Percentiles rank a stretch among this genome's conserved stretches.
phyloP scores from a whole-genome alignment of 2,113 vertebrate species.

The Menura novaehollandiae region DNA sequence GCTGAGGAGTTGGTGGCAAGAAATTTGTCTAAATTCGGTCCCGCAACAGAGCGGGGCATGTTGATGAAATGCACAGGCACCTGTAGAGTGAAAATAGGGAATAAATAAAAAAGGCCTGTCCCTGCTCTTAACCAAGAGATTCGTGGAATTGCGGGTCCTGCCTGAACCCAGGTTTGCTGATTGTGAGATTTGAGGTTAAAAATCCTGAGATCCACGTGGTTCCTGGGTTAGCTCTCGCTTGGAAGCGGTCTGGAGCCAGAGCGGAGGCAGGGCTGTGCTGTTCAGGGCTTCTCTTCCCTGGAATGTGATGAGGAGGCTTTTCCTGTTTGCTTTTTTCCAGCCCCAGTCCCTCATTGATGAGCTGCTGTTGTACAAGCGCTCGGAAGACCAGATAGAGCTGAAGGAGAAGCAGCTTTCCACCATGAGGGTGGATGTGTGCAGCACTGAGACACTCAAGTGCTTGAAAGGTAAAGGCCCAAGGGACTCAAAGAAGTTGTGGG shows the following conservation, averaged over 20 bases:
- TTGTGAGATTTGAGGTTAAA: background rate
- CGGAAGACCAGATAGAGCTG: conserved; percentile 86
- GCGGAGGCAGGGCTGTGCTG: background rate
- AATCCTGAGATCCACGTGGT: rapidly evolving
- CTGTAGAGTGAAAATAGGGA: background rate
- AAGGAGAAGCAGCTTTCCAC: conserved; percentile 93
- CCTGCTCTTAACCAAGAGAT: background rate
- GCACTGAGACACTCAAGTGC: conserved; percentile 92
- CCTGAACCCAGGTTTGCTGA: background rate
- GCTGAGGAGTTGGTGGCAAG: background rate
- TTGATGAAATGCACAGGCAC: background rate
- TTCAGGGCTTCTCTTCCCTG: background rate
- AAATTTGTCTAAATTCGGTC: background rate
- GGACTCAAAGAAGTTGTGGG: rapidly evolving
- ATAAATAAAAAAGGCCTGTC: too few species aligned
- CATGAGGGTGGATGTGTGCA: conserved; percentile 91
- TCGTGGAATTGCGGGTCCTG: background rate
- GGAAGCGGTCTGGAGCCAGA: rapidly evolving
- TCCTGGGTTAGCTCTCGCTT: rapidly evolving
- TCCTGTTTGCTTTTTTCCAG: conserved; percentile 56
- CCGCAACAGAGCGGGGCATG: background rate
- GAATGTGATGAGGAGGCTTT: background rate
- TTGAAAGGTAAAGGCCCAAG: conserved; percentile 82
- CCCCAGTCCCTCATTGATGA: conserved; percentile 89
- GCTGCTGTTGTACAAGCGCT: conserved; percentile 78